Conservation (phyloP, 2,888 invertebrate genomes). For the Terebella lapidaria region DNA sequence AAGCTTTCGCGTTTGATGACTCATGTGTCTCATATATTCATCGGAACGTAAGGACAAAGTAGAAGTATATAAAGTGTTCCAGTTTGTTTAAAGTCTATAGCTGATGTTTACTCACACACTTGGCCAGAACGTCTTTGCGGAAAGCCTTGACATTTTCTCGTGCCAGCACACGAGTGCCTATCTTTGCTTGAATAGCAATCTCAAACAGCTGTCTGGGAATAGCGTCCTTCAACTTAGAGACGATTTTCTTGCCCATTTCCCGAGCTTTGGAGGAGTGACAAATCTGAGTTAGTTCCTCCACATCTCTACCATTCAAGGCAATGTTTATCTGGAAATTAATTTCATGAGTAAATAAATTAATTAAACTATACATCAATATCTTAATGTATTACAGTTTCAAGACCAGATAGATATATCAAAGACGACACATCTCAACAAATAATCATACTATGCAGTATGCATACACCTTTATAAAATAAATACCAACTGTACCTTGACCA, state of each 20-base stretch:
- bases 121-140: constrained; percentile 88
- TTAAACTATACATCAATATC: too few species aligned
- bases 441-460: too few species aligned
- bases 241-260: constrained; percentile 56
- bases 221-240: constrained; percentile 71
- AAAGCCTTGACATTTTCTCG: constrained; percentile 81
- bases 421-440: constrained; percentile 3
- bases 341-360: too few species aligned
- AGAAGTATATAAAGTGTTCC: too few species aligned
- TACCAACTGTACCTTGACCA: constrained; percentile 82
- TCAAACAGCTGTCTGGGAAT: constrained; percentile 81
- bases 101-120: constrained; percentile 82
- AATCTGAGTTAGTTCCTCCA: constrained; percentile 81
- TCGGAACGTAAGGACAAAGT: too few species aligned
- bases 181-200: constrained; percentile 80
- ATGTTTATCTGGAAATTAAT: constrained; percentile 66
- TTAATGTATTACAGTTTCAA: too few species aligned
- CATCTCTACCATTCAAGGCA: constrained; percentile 70
- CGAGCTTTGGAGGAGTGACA: constrained; percentile 66
- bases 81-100: too few species aligned
- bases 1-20: too few species aligned
- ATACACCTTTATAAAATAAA: too few species aligned
- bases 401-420: not conserved
- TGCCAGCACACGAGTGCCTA: constrained; percentile 73
- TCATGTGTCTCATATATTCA: too few species aligned